Evolutionary conservation across 1,140 invertebrate species (phyloP).

Genomic region (Cardiocondyla obscurior): DNA sequence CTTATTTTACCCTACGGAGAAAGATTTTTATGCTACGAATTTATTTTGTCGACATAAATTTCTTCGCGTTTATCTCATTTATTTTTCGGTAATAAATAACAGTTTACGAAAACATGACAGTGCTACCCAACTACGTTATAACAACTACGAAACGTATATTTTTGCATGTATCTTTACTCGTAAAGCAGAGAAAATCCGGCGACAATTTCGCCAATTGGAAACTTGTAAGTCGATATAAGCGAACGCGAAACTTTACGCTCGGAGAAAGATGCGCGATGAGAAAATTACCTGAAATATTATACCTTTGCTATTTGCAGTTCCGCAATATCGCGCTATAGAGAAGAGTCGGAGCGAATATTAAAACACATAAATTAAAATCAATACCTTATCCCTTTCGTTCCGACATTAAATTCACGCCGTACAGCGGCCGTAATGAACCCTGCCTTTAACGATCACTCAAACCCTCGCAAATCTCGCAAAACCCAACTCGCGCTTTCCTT

Average conservation of each 20-base stretch:
- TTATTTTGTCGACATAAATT: not conserved
- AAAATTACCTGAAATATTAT: not conserved
- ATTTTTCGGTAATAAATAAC: not conserved
- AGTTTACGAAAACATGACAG: not conserved
- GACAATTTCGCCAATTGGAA: not conserved
- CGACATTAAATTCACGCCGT: not conserved
- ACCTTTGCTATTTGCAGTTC: slow-evolving; percentile 6
- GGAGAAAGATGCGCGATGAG: not conserved
- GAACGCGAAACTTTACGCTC: not conserved
- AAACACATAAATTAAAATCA: slow-evolving; percentile 35
- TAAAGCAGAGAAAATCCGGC: not conserved
- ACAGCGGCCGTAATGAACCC: slow-evolving; percentile 32
- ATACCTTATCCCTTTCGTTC: not conserved
- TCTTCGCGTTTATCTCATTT: not conserved
- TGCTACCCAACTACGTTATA: not conserved
- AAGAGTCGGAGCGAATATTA: slow-evolving; percentile 5
- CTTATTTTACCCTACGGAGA: not conserved
- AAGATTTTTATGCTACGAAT: not conserved
- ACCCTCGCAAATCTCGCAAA: slow-evolving; percentile 8
- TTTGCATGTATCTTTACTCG: not conserved
- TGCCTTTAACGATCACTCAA: slow-evolving; percentile 30
- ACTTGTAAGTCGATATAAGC: not conserved
- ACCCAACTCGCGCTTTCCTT: slow-evolving; percentile 26
- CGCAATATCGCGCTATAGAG: not conserved
- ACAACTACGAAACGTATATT: not conserved